These are phyloP conservation scores for Helobdella robusta DNA, from an alignment of 2,888 invertebrate species.

Conservation along the genomic window DNA sequence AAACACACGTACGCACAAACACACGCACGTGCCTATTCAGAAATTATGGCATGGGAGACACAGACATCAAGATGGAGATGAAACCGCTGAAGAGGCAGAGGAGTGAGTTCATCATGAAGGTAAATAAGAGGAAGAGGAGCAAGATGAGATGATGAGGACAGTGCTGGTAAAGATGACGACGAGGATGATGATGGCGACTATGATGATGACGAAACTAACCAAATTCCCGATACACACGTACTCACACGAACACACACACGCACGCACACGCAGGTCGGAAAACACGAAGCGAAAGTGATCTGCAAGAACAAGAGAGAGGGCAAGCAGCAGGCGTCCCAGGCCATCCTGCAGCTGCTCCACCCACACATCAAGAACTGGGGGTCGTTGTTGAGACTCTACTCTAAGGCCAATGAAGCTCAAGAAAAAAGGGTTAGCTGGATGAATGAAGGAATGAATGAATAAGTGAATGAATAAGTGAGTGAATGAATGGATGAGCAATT, in stretches of 20 bases:
- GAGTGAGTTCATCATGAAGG: conserved; percentile 81
- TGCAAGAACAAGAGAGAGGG: conserved; percentile 93
- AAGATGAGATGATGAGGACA: background rate
- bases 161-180: background rate
- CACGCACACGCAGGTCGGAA: conserved; percentile 59
- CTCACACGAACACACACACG: background rate
- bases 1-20: too few relatives aligned
- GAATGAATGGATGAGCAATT: too few relatives aligned
- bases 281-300: conserved; percentile 71
- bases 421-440: conserved; percentile 26
- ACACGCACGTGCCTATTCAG: too few relatives aligned
- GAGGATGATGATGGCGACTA: too few relatives aligned
- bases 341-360: conserved; percentile 80
- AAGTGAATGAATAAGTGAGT: background rate
- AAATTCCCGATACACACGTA: background rate
- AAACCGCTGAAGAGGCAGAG: conserved; percentile 66
- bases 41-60: conserved; percentile 81
- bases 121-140: background rate
- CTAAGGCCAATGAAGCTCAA: conserved; percentile 44
- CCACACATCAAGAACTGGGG: conserved; percentile 92
- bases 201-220: too few relatives aligned
- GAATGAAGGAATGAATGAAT: background rate
- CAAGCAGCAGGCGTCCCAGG: conserved; percentile 88
- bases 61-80: conserved; percentile 75
- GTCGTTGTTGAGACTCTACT: conserved; percentile 80